Evolutionary conservation across 2,113 vertebrate species (phyloP).

Genomic region (Lampris megalopsis): DNA sequence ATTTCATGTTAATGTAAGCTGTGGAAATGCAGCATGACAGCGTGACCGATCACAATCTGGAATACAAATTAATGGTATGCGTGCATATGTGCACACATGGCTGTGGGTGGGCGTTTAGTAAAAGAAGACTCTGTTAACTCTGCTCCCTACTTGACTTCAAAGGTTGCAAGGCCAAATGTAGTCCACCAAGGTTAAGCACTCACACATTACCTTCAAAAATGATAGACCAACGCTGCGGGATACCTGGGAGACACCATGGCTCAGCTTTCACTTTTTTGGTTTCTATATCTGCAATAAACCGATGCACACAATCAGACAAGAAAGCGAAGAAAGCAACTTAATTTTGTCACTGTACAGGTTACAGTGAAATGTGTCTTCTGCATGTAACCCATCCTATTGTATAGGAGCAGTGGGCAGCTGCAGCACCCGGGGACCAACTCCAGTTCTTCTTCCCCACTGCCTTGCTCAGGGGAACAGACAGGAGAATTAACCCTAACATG

Average conservation of each 20-base stretch:
- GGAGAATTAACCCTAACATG: too few species aligned
- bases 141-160: constrained; percentile 66
- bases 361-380: too few species aligned
- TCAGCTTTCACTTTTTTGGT: too few species aligned
- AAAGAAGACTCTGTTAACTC: constrained; percentile 47
- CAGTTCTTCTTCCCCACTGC: too few species aligned
- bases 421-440: too few species aligned
- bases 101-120: constrained; percentile 40
- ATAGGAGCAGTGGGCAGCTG: too few species aligned
- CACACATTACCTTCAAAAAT: constrained; percentile 28
- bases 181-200: constrained; percentile 39
- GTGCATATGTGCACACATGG: constrained; percentile 17
- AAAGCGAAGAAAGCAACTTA: too few species aligned
- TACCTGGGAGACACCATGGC: not conserved
- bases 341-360: too few species aligned
- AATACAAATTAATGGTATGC: constrained; percentile 13
- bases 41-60: constrained; percentile 35
- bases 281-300: too few species aligned
- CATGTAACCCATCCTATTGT: too few species aligned
- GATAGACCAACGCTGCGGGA: constrained; percentile 25
- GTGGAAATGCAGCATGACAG: constrained; percentile 63
- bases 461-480: too few species aligned
- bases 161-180: constrained; percentile 57
- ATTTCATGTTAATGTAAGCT: constrained; percentile 53
- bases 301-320: too few species aligned